Base-by-base conservation (phyloP, 2,888 invertebrate genomes). In the Drosophila mimica region DNA sequence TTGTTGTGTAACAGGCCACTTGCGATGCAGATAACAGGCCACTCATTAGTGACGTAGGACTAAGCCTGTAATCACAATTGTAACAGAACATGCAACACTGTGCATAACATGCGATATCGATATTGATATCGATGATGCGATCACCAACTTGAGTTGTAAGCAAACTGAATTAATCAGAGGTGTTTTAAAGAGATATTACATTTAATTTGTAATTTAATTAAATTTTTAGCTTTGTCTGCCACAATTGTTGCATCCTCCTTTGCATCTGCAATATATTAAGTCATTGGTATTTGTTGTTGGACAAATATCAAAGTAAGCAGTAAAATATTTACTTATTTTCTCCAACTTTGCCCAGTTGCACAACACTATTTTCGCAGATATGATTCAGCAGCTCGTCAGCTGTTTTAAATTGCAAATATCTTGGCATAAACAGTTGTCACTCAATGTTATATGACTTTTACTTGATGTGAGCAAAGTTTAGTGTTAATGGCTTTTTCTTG, bases 361-460 rank as follows among this genome's bases (percentile, higher is more conserved):
- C 38, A 30, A 8, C 13, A 34, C 17, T 4, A 36, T 28, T 48
- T 48, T 11, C 31, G 6, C 20, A 36, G 20, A n/a, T 20, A 46
- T 25, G 58, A 38, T 48, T 82, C 54, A 25, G 56, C 52, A 66
- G 56, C 36, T 62, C 51, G 65, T 70, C 70, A 58, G 70, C 25
- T 72, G 70, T 77, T 79, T 79, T 79, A 82, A 72, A 89, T 79
- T 79, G 74, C 74, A 76, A 78, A 83, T 76, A 73, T 71, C 20
- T 34, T 15, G 20, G n/a, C 17, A 46, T 9, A 13, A 13, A 52
- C 53, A 53, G n/a, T 64, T 71, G 58, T 65, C 59, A 58, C 65
- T 70, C 65, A 62, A 40, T 74, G 69, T 30, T 51, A 13, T 51
- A n/a, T 51, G 62, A 63, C 64, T 70, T 73, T 66, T 40, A 56